These are phyloP conservation scores for Coryphaenoides rupestris DNA, from an alignment of 2,113 vertebrate species.

Conservation along the genomic window DNA sequence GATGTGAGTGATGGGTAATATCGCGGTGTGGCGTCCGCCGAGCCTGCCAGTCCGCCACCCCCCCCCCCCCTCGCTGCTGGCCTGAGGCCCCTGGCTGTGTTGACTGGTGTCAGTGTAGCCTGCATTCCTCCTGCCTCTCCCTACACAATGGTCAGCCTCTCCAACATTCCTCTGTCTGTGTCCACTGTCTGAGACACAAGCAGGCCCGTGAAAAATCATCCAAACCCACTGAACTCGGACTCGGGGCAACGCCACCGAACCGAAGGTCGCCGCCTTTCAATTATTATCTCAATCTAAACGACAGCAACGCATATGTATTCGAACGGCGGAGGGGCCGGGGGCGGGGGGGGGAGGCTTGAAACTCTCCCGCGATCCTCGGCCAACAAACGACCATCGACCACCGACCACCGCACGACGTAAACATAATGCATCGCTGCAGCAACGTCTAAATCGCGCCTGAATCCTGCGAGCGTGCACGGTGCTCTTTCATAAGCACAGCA, in stretches of 20 bases:
- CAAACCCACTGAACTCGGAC: slow-evolving; percentile 3
- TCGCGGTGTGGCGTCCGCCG: slow-evolving; percentile 23
- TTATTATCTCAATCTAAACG: background rate
- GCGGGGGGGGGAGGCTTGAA: slow-evolving; percentile 4
- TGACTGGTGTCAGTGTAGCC: slow-evolving; percentile 58
- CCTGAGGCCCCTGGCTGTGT: slow-evolving; percentile 63
- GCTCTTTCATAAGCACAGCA: background rate
- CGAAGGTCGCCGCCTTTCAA: background rate
- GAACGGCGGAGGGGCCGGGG: background rate
- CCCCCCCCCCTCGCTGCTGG: slow-evolving; percentile 27
- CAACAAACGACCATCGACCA: too few relatives aligned
- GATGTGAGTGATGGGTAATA: slow-evolving; percentile 27
- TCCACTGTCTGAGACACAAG: slow-evolving; percentile 59
- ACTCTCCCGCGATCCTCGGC: slow-evolving; percentile 13
- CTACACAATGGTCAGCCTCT: slow-evolving; percentile 67
- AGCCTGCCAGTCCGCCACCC: slow-evolving; percentile 16
- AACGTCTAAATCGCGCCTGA: slow-evolving; percentile 27
- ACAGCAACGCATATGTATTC: slow-evolving; percentile 2
- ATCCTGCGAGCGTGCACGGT: slow-evolving; percentile 17
- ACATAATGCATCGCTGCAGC: background rate
- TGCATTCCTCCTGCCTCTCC: slow-evolving; percentile 66
- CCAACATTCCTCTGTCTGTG: slow-evolving; percentile 70
- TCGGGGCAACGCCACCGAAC: background rate
- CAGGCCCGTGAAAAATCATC: slow-evolving; percentile 44
- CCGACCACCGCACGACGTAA: too few relatives aligned